These are phyloP conservation scores for Caerostris darwini DNA, from an alignment of 1,140 invertebrate genomes.

Conservation along the genomic window DNA sequence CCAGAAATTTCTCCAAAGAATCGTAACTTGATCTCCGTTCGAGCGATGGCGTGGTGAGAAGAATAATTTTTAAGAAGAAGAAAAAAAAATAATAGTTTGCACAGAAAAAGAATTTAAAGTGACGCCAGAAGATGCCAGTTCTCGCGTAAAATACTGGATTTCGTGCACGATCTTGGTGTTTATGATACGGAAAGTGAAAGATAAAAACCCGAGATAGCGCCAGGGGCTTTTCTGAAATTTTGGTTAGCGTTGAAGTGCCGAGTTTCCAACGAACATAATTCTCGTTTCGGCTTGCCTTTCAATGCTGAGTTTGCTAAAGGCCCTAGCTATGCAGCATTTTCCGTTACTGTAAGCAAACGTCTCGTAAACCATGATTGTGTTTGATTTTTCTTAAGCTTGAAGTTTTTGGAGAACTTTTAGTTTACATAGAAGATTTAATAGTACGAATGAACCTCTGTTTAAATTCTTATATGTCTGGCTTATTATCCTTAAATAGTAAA, in stretches of 20 bases:
- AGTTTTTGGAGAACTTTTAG: no score
- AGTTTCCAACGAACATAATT: not conserved
- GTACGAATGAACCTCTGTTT: no score
- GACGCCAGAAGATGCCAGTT: constrained; percentile 8
- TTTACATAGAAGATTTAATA: no score
- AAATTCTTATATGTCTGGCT: no score
- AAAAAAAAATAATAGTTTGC: not conserved
- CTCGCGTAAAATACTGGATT: constrained; percentile 57
- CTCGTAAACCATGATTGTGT: not conserved
- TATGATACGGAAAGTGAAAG: constrained; percentile 68
- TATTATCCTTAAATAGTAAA: no score
- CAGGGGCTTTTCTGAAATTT: constrained; percentile 7
- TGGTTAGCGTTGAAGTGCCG: not conserved
- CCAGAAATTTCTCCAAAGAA: not conserved
- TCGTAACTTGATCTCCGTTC: constrained; percentile 42
- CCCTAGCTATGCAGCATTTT: not conserved
- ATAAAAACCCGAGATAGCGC: not conserved
- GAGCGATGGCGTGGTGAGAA: not conserved
- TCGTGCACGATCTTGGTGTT: constrained; percentile 63
- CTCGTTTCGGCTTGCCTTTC: not conserved
- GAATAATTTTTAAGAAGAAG: not conserved
- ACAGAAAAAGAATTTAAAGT: not conserved
- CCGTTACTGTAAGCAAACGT: not conserved
- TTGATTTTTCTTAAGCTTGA: not conserved
- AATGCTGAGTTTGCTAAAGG: not conserved